Evolutionary conservation across 2,888 invertebrate genomes (phyloP), one percentile per base, ranked within the genome.

Genomic region (Polietes domitor): DNA sequence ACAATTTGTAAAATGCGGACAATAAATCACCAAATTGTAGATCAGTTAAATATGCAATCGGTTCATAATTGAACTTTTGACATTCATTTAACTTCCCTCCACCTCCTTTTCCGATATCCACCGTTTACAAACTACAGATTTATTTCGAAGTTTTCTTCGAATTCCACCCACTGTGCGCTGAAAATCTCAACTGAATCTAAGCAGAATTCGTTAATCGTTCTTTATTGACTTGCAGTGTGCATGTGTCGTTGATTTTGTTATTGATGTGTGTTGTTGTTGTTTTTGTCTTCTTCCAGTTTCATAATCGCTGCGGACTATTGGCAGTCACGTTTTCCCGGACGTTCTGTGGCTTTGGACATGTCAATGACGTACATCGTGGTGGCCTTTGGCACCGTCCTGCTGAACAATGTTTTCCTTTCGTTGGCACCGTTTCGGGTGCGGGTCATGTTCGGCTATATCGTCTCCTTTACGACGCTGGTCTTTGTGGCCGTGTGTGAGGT

Each of bases 281-380:
- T 68, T 58, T 53, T 37, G 55, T 82, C 50, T 82, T 28, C 63
- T 85, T 86, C 21, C 86, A 97, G 97, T 91, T 98, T 98, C 92
- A 97, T 98, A 90, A 97, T 97, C 93, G 98, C 98, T 9, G 97
- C 97, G 88, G 98, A 98, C 92, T 98, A 97, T 92, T 98, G 97
- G 93, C 97, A 97, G 93, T 93, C 94, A 21, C 94, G 96, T 87
- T 98, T 96, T 91, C 97, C 97, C 0, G 95, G 95, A 77, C 95
- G 96, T 0, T 96, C 96, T 1, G 97, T 98, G 84, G 96, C 98
- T 89, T 96, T 98, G 91, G 98, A 98, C 91, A 97, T 98, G 96
- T 97, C 97, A 15, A 94, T 97, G 85, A 96, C 97, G 53, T 98
- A 98, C 92, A 97, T 98, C 86, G 94, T 96, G n/a, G 96, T 97